phyloP scores from a whole-genome alignment of 2,888 invertebrate genomes.

The Drosophila acutilabella region DNA sequence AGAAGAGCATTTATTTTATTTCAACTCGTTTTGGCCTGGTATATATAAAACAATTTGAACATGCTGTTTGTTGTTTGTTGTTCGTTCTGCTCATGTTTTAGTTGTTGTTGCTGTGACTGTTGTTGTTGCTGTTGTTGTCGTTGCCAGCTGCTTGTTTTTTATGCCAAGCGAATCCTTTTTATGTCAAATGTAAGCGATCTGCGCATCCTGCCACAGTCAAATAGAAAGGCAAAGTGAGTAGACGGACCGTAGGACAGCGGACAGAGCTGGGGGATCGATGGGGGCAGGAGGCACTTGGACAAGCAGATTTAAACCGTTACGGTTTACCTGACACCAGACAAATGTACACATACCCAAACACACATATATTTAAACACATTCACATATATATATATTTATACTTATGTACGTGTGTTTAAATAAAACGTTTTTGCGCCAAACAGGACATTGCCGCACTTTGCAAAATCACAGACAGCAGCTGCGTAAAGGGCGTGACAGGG shows the following conservation, averaged over 20 bases:
- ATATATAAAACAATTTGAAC: conserved; percentile 78
- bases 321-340: conserved; percentile 63
- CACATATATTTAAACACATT: conserved; percentile 15
- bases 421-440: conserved; percentile 67
- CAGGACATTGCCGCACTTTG: conserved; percentile 70
- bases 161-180: conserved; percentile 62
- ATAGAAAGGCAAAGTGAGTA: conserved; percentile 43
- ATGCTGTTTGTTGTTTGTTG: conserved; percentile 55
- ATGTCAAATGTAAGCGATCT: conserved; percentile 79
- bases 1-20: conserved; percentile 72
- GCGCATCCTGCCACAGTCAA: conserved; percentile 65
- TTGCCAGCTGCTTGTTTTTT: conserved; percentile 34
- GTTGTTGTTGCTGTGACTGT: neutral
- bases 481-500: conserved; percentile 23
- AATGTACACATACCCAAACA: conserved; percentile 22
- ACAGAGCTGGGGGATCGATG: neutral
- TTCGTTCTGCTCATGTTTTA: conserved; percentile 48
- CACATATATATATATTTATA: conserved; percentile 31
- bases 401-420: conserved; percentile 62
- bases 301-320: conserved; percentile 78
- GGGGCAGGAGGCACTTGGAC: conserved; percentile 47
- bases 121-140: conserved; percentile 2
- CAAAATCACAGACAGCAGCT: conserved; percentile 62
- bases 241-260: conserved; percentile 1
- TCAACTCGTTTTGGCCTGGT: conserved; percentile 59